Evolutionary conservation across 2,888 invertebrate species (phyloP).

Genomic region (Synanthedon myopaeformis): DNA sequence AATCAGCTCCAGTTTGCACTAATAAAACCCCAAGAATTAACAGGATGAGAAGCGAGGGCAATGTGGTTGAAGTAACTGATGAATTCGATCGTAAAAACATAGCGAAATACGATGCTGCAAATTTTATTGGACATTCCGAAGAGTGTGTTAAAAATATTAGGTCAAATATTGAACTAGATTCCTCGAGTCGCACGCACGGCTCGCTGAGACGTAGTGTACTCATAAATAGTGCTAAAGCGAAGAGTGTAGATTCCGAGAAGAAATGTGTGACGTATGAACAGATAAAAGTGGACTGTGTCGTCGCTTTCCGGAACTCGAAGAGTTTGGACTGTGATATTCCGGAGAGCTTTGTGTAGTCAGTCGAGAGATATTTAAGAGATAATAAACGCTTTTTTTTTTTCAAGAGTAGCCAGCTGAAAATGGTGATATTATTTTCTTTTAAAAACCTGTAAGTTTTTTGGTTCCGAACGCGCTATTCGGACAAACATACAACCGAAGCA

Average conservation of each 20-base stretch:
- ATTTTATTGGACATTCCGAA: constrained; percentile 52
- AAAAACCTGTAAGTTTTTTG: too few species aligned
- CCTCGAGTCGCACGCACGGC: constrained; percentile 28
- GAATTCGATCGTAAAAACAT: constrained; percentile 15
- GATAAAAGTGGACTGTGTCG: constrained; percentile 51
- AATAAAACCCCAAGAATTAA: constrained; percentile 41
- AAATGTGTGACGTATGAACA: constrained; percentile 45
- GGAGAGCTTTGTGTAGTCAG: constrained; percentile 53
- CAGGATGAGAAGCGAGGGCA: constrained; percentile 51
- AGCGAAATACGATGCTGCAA: constrained; percentile 20
- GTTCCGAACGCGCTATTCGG: too few species aligned
- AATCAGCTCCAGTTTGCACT: constrained; percentile 50
- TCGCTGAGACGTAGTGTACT: constrained; percentile 65
- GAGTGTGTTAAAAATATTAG: constrained; percentile 30
- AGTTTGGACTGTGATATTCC: constrained; percentile 54
- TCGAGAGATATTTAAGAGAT: too few species aligned
- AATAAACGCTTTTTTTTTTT: too few species aligned
- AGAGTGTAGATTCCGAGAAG: constrained; percentile 48
- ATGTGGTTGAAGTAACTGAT: constrained; percentile 35
- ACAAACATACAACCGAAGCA: too few species aligned
- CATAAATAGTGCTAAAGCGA: constrained; percentile 56
- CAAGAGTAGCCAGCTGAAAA: too few species aligned
- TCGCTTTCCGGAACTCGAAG: constrained; percentile 52
- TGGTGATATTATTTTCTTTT: too few species aligned
- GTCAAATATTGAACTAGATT: constrained; percentile 35